Percentiles rank a stretch among this genome's conserved stretches.
Conservation (phyloP, 1,140 invertebrate species). For the Phenacoccus solenopsis region DNA sequence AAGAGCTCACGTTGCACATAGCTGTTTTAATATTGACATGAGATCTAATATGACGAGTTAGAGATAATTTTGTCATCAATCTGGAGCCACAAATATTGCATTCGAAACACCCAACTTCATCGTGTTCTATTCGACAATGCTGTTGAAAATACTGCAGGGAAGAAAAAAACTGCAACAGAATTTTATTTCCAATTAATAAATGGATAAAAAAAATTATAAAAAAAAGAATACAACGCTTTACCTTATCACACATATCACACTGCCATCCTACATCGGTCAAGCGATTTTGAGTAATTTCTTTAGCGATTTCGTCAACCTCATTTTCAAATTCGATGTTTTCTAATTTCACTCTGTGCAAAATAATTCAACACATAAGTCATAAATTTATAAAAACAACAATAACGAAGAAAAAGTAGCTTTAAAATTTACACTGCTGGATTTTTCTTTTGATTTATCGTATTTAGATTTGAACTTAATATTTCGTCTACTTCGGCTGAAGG, state of each 20-base stretch:
- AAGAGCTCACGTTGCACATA: slow-evolving; percentile 23
- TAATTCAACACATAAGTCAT: too few species aligned
- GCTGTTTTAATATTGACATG: slow-evolving; percentile 20
- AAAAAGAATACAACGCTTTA: background rate
- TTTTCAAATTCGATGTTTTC: background rate
- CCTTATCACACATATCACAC: background rate
- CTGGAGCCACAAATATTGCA: slow-evolving; percentile 11
- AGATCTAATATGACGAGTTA: slow-evolving; percentile 21
- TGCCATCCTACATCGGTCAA: background rate
- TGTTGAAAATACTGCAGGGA: slow-evolving; percentile 21
- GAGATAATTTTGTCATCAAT: slow-evolving; percentile 21
- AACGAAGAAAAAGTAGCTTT: too few species aligned
- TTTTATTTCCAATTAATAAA: background rate
- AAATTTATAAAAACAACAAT: too few species aligned
- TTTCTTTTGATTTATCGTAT: too few species aligned
- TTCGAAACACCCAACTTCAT: slow-evolving; percentile 21
- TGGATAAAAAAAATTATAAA: too few species aligned
- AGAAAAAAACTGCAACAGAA: slow-evolving; percentile 15
- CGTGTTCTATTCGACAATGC: slow-evolving; percentile 21
- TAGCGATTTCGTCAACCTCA: background rate
- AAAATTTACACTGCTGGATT: too few species aligned
- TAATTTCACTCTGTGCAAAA: too few species aligned
- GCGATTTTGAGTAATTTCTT: background rate
- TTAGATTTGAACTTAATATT: too few species aligned
- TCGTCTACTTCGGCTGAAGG: too few species aligned